Conservation (phyloP, 1,140 invertebrate genomes). For the Drosophila navojoa region DNA sequence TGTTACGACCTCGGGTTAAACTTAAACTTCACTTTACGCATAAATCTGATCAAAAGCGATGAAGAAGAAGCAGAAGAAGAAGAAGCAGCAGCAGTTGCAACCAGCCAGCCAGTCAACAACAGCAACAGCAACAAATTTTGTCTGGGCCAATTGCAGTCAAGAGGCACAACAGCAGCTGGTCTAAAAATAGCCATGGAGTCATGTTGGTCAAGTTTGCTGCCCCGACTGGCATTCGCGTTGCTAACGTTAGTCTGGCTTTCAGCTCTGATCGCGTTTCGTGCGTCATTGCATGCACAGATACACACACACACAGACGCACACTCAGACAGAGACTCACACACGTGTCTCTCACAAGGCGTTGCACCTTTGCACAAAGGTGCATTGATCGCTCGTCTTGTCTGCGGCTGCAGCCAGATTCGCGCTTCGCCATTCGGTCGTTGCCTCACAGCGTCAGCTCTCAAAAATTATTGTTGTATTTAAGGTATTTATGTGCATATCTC, state of each 20-base stretch:
- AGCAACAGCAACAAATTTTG: conserved; percentile 2
- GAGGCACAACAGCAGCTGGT: conserved; percentile 40
- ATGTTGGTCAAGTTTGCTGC: conserved; percentile 72
- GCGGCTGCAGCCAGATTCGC: conserved; percentile 6
- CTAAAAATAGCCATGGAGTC: conserved; percentile 74
- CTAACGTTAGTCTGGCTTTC: conserved; percentile 14
- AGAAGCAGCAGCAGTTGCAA: neutral
- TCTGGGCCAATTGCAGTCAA: conserved; percentile 44
- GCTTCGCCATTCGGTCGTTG: conserved; percentile 33
- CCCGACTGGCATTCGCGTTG: neutral
- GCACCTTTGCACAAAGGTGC: conserved; percentile 76
- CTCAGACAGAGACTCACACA: conserved; percentile 11
- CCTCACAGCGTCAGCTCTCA: conserved; percentile 7
- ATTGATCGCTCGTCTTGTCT: conserved; percentile 59
- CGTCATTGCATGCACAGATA: conserved; percentile 73
- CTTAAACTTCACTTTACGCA: conserved; percentile 62
- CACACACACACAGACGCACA: conserved; percentile 25
- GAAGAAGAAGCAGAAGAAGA: neutral
- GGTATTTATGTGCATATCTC: conserved; percentile 34
- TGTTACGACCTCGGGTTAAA: conserved; percentile 44
- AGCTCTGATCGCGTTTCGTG: conserved; percentile 75
- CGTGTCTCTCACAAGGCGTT: conserved; percentile 62
- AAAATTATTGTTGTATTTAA: conserved; percentile 47
- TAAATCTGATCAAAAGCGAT: conserved; percentile 65
- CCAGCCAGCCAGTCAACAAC: neutral